A percentile compares a stretch with the other conserved stretches of the same genome.
phyloP scores from a whole-genome alignment of 92 coral and sea anemone species.

The Muricea muricata region DNA sequence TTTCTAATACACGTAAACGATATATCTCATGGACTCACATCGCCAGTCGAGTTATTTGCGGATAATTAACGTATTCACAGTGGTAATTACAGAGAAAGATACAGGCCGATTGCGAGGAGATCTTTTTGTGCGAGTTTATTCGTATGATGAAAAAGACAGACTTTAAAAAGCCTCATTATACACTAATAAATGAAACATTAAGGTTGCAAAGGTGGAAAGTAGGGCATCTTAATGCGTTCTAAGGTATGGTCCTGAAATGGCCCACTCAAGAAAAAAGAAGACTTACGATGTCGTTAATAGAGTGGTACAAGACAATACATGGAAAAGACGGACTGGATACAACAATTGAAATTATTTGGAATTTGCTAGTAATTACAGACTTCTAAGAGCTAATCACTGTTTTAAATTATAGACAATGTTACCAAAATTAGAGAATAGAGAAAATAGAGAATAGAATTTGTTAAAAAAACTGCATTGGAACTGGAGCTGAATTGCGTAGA shows the following conservation, averaged over 20 bases:
- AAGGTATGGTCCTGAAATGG: conserved; percentile 1
- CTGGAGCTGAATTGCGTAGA: background rate
- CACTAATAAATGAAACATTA: background rate
- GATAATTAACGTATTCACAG: conserved; percentile 41
- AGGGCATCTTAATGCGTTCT: conserved; percentile 35
- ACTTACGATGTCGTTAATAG: background rate
- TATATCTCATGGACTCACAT: background rate
- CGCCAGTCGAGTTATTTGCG: conserved; percentile 53
- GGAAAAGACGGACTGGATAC: conserved; percentile 60
- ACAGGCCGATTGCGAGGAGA: conserved; percentile 29
- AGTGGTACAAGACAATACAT: conserved; percentile 50
- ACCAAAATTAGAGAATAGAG: background rate
- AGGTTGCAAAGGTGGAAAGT: conserved; percentile 28
- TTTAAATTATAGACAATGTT: background rate
- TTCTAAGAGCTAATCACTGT: conserved; percentile 46
- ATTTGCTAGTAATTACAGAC: conserved; percentile 55
- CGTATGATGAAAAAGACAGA: background rate
- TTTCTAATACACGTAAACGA: no score
- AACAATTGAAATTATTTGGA: conserved; percentile 47
- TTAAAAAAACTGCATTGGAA: background rate
- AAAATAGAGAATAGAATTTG: no score
- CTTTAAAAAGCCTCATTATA: background rate
- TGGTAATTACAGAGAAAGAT: conserved; percentile 34
- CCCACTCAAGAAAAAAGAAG: conserved; percentile 32
- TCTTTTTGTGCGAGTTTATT: conserved; percentile 53